Conservation (phyloP, 2,113 vertebrate species). For the Rostratula benghalensis region DNA sequence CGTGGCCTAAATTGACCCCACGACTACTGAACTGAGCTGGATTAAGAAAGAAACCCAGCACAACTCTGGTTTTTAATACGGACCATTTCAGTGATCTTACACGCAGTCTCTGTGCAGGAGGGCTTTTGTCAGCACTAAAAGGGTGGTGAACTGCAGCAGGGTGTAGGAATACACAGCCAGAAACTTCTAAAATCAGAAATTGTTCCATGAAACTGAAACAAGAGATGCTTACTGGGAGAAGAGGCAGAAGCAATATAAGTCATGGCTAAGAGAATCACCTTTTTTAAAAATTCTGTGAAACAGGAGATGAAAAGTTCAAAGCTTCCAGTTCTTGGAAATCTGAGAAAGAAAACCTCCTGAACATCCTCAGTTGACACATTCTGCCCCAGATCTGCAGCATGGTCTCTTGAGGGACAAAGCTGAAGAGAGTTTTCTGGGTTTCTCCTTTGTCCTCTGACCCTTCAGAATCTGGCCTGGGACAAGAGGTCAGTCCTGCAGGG, state of each 20-base stretch:
- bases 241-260: neutral
- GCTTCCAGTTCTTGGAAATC: neutral
- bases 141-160: neutral
- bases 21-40: neutral
- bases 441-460: neutral
- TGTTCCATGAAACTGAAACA: neutral
- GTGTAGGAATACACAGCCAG: neutral
- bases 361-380: neutral
- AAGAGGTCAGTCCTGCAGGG: neutral
- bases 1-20: neutral
- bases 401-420: neutral
- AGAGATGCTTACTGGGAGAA: neutral
- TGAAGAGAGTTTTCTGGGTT: neutral
- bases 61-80: neutral
- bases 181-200: neutral
- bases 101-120: accelerated
- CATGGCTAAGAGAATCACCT: neutral
- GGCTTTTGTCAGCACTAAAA: neutral
- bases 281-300: neutral
- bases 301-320: neutral
- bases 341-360: neutral
- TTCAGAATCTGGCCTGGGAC: neutral
- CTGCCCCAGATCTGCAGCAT: neutral
- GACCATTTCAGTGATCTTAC: neutral
- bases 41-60: neutral